These are phyloP conservation scores for Microcebus murinus DNA, from an alignment of 2,113 vertebrate genomes.

Conservation along the genomic window DNA sequence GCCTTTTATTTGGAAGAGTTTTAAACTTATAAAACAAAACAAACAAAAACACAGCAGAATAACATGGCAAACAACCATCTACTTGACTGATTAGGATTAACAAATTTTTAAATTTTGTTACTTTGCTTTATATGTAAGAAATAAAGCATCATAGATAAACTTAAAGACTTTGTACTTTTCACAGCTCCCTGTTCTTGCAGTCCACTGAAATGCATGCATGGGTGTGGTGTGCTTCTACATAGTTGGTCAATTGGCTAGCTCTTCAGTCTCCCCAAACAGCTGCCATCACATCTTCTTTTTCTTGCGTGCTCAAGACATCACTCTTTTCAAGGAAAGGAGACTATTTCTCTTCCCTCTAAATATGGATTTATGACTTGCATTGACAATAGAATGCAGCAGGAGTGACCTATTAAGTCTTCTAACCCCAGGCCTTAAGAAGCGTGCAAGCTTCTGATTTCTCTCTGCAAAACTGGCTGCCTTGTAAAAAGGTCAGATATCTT, in stretches of 20 bases:
- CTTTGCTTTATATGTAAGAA: not conserved
- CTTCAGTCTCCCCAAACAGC: not conserved
- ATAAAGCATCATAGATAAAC: not conserved
- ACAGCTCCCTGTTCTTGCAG: not conserved
- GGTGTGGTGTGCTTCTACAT: not conserved
- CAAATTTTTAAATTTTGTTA: slow-evolving; percentile 41
- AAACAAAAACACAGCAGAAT: not conserved
- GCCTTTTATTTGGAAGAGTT: not conserved
- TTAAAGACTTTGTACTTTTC: not conserved
- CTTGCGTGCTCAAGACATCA: not conserved
- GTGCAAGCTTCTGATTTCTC: not conserved
- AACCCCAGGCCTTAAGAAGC: not conserved
- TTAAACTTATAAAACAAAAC: not conserved
- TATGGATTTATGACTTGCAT: not conserved
- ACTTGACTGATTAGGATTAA: not conserved
- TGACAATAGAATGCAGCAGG: not conserved
- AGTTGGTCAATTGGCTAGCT: not conserved
- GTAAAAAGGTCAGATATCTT: not conserved
- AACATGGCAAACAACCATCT: not conserved
- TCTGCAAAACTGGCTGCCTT: not conserved
- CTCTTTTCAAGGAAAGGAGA: not conserved
- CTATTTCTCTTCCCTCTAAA: not conserved
- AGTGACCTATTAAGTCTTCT: not conserved
- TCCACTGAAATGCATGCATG: not conserved
- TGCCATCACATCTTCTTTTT: not conserved